Conservation (phyloP, 1,140 invertebrate genomes). For the Ruditapes philippinarum region DNA sequence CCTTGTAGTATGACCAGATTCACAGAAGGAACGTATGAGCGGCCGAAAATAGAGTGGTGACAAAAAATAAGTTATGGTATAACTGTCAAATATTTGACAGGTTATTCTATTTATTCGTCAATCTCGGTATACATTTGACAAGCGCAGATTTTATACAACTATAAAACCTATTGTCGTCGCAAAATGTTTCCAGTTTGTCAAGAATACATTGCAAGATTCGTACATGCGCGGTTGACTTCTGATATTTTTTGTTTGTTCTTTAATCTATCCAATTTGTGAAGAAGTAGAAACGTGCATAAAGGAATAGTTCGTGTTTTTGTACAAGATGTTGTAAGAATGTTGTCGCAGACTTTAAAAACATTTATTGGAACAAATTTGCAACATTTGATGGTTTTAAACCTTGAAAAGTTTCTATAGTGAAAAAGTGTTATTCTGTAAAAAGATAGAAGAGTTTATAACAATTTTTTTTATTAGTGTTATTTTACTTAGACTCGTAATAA, state of each 20-base stretch:
- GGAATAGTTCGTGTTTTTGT: background rate
- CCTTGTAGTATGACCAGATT: background rate
- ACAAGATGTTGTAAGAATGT: background rate
- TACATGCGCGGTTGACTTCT: constrained; percentile 1
- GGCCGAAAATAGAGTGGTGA: constrained; percentile 29
- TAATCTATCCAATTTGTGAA: background rate
- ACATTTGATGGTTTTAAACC: background rate
- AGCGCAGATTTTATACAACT: constrained; percentile 40
- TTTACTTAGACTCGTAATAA: too few relatives aligned
- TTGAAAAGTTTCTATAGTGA: too few relatives aligned
- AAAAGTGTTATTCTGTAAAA: too few relatives aligned
- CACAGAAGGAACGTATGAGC: constrained; percentile 6
- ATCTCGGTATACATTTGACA: constrained; percentile 40
- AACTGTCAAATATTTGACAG: constrained; percentile 44
- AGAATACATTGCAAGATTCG: background rate
- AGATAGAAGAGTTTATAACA: too few relatives aligned
- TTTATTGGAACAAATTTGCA: background rate
- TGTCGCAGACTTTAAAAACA: background rate
- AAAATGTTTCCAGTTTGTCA: constrained; percentile 18
- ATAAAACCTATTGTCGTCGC: constrained; percentile 21
- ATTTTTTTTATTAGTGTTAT: too few relatives aligned
- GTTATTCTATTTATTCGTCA: constrained; percentile 54
- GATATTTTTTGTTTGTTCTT: too few relatives aligned
- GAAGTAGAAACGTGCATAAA: background rate
- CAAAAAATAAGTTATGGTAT: constrained; percentile 46